Percentiles rank a stretch among this genome's conserved stretches.
Conservation (phyloP, 2,888 invertebrate genomes). For the Lydus trimaculatus region DNA sequence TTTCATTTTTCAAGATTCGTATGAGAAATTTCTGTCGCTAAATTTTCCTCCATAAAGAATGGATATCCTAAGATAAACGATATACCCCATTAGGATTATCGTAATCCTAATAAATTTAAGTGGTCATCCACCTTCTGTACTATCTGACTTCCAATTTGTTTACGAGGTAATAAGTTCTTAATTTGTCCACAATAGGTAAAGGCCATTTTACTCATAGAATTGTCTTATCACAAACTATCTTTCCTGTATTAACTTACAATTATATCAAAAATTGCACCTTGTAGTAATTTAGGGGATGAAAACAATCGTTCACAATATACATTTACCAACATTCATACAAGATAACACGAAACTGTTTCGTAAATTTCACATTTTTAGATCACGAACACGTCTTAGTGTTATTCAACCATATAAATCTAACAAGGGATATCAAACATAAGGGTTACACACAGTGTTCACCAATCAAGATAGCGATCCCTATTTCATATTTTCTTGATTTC, state of each 20-base stretch:
- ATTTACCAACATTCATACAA: background rate
- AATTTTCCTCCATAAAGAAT: too few species aligned
- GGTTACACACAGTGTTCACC: constrained; percentile 42
- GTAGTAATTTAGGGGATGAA: background rate
- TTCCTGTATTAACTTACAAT: background rate
- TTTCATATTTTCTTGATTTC: constrained; percentile 48
- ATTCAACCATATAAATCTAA: constrained; percentile 52
- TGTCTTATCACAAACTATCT: background rate
- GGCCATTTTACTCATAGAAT: background rate
- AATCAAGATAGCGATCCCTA: constrained; percentile 50
- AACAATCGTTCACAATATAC: background rate
- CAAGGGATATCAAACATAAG: constrained; percentile 48
- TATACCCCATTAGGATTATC: too few species aligned
- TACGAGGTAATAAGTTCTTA: background rate
- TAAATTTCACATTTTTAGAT: constrained; percentile 46
- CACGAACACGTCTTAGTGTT: constrained; percentile 51
- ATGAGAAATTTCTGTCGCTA: too few species aligned
- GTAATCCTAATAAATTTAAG: too few species aligned
- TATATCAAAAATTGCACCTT: background rate
- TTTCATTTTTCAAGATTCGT: too few species aligned
- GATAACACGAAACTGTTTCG: background rate
- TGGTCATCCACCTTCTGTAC: too few species aligned
- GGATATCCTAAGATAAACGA: too few species aligned
- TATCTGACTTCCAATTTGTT: too few species aligned
- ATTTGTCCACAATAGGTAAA: background rate